Evolutionary conservation across 2,797 vertebrate genomes (phyloP), one percentile per base, ranked within the genome.

Genomic region (Vultur gryphus): DNA sequence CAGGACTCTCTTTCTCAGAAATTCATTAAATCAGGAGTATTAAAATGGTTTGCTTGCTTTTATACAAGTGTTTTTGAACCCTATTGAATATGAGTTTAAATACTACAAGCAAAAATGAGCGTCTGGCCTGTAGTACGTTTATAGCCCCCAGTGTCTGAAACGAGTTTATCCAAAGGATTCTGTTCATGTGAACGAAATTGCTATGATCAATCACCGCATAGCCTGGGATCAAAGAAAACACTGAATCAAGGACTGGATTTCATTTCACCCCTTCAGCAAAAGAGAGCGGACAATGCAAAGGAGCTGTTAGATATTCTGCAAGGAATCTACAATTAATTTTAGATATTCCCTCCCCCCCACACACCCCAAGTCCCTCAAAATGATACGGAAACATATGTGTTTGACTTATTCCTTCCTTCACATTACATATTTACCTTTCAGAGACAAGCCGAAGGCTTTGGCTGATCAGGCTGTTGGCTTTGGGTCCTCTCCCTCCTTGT

Each of bases 181-280:
- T 96, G 70, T 92, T 96, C 94, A 94, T 89, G 76, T 73, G 89
- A 71, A 91, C 95, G 95, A 97, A 98, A 97, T 97, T 98, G 97
- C 91, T 96, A 35, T 89, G 97, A 97, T 96, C 97, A 96, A 93
- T 97, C 97, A 94, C 79, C 2, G 10, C 10, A 0, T 17, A 57
- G 78, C 37, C 87, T 92, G 75, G 72, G 94, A 95, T 92, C 95
- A 97, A 93, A 95, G 88, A 61, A 97, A 97, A 87, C 3, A 48
- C 95, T 95, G 95, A 95, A 93, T 92, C 33, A 19, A 96, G 94
- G 91, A 65, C 79, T 82, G 87, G 78, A 85, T 95, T 95, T 89
- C 64, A 66, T 48, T 89, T 92, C 48, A 75, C 23, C 39, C 48
- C 72, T 92, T 92, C 87, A 90, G 70, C 13, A 16, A 59, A 62